Percentiles rank a stretch among this genome's conserved stretches.
Conservation (phyloP, 2,797 vertebrate genomes). For the Cryptoprocta ferox region DNA sequence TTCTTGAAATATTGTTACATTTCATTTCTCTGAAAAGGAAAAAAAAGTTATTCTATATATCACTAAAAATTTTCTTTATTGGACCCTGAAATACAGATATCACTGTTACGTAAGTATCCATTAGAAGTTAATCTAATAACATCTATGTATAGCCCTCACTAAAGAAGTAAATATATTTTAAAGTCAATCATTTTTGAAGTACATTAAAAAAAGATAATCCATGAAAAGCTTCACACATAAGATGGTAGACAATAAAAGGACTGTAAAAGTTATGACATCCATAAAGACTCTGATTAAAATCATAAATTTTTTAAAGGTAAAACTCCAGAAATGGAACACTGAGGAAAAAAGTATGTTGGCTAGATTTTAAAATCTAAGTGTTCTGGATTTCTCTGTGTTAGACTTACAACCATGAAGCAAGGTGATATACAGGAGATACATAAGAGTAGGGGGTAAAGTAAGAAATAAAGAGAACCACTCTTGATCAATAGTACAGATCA, state of each 20-base stretch:
- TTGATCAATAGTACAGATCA: not conserved
- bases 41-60: conserved; percentile 53
- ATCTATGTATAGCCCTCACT: not conserved
- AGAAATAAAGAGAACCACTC: not conserved
- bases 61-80: conserved; percentile 32
- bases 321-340: not conserved
- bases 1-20: conserved; percentile 57
- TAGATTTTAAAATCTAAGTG: conserved; percentile 36
- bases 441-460: not conserved
- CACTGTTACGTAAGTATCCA: conserved; percentile 28
- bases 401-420: conserved; percentile 10
- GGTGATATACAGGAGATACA: not conserved
- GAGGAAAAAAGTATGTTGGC: not conserved
- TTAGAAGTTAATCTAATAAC: conserved; percentile 63
- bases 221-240: conserved; percentile 37
- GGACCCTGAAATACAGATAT: conserved; percentile 18
- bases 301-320: conserved; percentile 19
- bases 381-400: conserved; percentile 47
- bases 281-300: conserved; percentile 34
- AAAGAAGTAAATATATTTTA: conserved; percentile 2
- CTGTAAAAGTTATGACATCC: not conserved
- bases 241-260: conserved; percentile 40
- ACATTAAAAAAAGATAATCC: not conserved
- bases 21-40: conserved; percentile 82
- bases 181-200: conserved; percentile 19